Base-by-base conservation (phyloP, 2,797 vertebrate genomes). In the Liasis olivaceus region DNA sequence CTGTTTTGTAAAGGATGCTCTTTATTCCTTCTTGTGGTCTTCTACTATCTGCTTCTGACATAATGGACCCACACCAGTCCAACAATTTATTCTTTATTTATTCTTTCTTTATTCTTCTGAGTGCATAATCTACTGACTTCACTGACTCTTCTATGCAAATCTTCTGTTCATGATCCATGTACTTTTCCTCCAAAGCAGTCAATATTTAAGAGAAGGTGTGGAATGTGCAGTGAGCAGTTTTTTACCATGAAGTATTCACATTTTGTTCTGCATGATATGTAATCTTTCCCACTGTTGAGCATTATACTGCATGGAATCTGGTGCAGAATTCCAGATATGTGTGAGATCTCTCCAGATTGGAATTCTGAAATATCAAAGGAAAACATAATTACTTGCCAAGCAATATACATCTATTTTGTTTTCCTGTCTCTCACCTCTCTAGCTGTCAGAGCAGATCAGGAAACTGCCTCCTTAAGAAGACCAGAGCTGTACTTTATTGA, bases 1-100 rank as follows among this genome's bases (percentile, higher is more conserved):
- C 95, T 94, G 95, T 85, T 96, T 96, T 95, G 95, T 77, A 95
- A 93, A 66, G 58, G 36, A 12, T 59, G 90, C 4, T 22, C 1
- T 0, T 56, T 56, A 0, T 90, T 90, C 87, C 95, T 95, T 94
- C 88, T 95, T 91, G 89, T 90, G 85, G 42, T 93, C 93, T 87
- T 88, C 72, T 85, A 85, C 93, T 90, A 89, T 72, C 90, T 90
- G 36, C 60, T 89, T 64, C 42, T 36, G 42, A 81, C 36, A 60
- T 77, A 81, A 88, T 17, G 42, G 85, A 54, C 56, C 85, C 42
- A 24, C 28, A 62, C 11, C 5, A 28, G 58, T 47, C 56, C 60
- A 72, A 89, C 77, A 69, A 86, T 62, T 26, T 89, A 47, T 66
- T 86, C 62, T 17, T 0, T 59, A 66, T 28, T 31, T 54, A 31